Evolutionary conservation across 2,888 invertebrate genomes (phyloP), one percentile per base, ranked within the genome.

Genomic region (Toxonevra muliebris): DNA sequence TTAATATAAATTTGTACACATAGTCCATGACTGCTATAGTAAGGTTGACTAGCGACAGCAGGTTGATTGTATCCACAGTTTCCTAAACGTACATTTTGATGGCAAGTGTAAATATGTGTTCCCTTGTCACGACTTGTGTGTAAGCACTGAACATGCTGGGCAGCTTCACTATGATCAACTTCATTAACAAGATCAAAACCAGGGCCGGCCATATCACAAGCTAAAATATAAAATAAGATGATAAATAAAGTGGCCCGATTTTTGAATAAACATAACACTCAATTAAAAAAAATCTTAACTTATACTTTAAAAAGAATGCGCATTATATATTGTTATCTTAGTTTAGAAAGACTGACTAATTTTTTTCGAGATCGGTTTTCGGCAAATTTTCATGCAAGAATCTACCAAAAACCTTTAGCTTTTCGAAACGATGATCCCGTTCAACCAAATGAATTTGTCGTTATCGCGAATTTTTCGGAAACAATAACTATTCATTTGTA

Each of bases 171-270:
- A 61, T 84, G 82, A 70, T 83, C 79, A 2, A 73, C 63, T 17
- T 68, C 65, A 41, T 63, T 65, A 66, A 79, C 75, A 9, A 80
- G 77, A 76, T 84, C 84, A 62, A 84, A 84, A 3, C 84, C 84
- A 1, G 84, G 84, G 1, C 85, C 84, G 42, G 84, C 85, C 81
- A 84, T 84, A 67, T 85, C 84, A 57, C 85, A 85, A 50, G 83
- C 84, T 84, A 20, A 5, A 64, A 61, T 7, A 30, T 30, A 30
- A 30, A 30, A 30, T 30, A 41, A 10, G 12, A 52, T n/a, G n/a
- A n/a, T n/a, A n/a, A n/a, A n/a, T n/a, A n/a, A n/a, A n/a, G n/a
- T n/a, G n/a, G n/a, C n/a, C n/a, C n/a, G n/a, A n/a, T n/a, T n/a
- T n/a, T n/a, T n/a, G n/a, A n/a, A n/a, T n/a, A n/a, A n/a, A n/a